These are phyloP conservation scores for Elgaria multicarinata DNA, from an alignment of 2,113 vertebrate genomes.

Conservation along the genomic window DNA sequence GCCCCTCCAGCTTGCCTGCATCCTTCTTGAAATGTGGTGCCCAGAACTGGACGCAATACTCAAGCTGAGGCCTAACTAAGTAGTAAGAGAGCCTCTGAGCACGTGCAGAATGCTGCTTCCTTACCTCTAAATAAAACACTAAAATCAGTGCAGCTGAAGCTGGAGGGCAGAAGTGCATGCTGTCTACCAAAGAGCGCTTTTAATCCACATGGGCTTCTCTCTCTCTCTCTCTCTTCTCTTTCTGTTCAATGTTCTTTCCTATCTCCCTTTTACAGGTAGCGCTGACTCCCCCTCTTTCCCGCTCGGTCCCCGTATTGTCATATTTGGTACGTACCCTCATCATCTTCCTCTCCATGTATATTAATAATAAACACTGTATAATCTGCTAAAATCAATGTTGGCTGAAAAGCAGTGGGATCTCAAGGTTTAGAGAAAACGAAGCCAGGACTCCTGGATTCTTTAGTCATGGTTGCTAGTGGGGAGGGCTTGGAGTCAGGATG, in stretches of 20 bases:
- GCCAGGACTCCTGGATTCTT: background rate
- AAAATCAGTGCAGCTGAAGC: no score
- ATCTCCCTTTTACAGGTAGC: background rate
- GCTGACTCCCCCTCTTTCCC: background rate
- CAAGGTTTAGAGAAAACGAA: background rate
- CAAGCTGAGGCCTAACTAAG: no score
- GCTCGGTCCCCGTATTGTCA: background rate
- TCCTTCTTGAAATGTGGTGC: no score
- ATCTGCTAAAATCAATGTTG: background rate
- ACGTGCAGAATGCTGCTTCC: background rate
- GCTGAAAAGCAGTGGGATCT: background rate
- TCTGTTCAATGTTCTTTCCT: background rate
- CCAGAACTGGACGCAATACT: no score
- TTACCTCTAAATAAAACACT: background rate
- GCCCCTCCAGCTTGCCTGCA: no score
- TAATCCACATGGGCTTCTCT: background rate
- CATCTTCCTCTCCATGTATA: background rate
- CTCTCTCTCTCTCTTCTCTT: background rate
- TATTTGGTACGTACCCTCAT: background rate
- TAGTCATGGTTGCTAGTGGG: background rate
- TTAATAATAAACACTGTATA: background rate
- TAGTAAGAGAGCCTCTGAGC: background rate
- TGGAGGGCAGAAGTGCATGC: background rate
- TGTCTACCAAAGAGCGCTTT: background rate
- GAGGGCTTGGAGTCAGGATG: background rate